Percentiles rank a stretch among this genome's conserved stretches.
These are phyloP conservation scores for Zaprionus ghesquierei DNA, from an alignment of 1,140 invertebrate species.

Conservation along the genomic window DNA sequence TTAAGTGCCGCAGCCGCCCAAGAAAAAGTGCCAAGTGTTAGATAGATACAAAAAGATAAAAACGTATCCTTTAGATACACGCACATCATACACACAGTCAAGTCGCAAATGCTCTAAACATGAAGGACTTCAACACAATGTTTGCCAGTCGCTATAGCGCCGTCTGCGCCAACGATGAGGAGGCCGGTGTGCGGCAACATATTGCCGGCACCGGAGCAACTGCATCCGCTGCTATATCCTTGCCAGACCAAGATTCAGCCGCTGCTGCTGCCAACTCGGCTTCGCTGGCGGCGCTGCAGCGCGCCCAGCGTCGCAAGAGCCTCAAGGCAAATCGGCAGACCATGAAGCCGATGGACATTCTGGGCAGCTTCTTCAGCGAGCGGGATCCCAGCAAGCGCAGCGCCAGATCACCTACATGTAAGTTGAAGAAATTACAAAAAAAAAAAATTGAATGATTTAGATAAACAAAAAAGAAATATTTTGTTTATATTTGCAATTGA, in stretches of 20 bases:
- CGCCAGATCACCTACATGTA: constrained; percentile 75
- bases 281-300: constrained; percentile 37
- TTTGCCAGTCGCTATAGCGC: constrained; percentile 74
- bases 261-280: constrained; percentile 11
- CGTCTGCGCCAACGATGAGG: constrained; percentile 61
- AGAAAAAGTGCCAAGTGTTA: constrained; percentile 2
- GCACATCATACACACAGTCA: background rate
- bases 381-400: constrained; percentile 50
- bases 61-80: background rate
- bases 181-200: constrained; percentile 7
- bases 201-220: background rate
- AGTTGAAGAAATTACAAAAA: constrained; percentile 40
- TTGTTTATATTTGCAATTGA: background rate
- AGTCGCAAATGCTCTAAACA: constrained; percentile 33
- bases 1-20: constrained; percentile 50
- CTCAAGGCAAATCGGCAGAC: constrained; percentile 67
- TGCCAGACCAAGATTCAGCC: constrained; percentile 31
- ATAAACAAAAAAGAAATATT: background rate
- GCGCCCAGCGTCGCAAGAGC: constrained; percentile 67
- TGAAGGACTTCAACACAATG: constrained; percentile 76
- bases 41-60: background rate
- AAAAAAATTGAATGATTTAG: background rate
- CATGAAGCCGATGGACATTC: constrained; percentile 64
- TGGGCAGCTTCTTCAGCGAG: constrained; percentile 78
- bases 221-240: background rate